phyloP scores from a whole-genome alignment of 2,113 vertebrate species.

The Alexandromys fortis region DNA sequence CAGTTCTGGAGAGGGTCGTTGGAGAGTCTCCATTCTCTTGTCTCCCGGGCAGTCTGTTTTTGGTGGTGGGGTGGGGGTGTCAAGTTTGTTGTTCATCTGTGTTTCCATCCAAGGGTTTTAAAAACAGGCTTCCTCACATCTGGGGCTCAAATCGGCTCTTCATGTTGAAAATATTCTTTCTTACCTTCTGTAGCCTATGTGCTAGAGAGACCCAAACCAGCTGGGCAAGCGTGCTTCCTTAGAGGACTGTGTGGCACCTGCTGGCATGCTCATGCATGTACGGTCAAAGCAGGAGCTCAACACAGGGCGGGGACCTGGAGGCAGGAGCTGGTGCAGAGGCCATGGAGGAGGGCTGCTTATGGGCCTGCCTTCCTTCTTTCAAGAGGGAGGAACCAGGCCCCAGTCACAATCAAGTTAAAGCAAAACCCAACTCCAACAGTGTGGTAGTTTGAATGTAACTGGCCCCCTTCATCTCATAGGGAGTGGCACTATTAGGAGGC shows the following conservation, averaged over 20 bases:
- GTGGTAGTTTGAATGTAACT: too few species aligned
- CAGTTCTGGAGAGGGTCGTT: not conserved
- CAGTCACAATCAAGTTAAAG: too few species aligned
- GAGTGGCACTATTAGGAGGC: too few species aligned
- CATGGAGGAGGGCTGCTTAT: too few species aligned
- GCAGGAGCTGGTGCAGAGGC: too few species aligned
- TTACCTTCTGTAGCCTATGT: not conserved
- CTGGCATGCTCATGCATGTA: not conserved
- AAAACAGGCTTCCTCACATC: conserved; percentile 1
- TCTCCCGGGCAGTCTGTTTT: not conserved
- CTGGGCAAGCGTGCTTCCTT: not conserved
- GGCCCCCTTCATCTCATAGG: too few species aligned
- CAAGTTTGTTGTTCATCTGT: not conserved
- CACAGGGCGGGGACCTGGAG: too few species aligned
- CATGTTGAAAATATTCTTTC: conserved; percentile 31
- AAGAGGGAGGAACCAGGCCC: too few species aligned
- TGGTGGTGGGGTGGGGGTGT: not conserved
- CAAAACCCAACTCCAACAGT: too few species aligned
- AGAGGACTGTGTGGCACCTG: not conserved
- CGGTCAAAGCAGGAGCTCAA: too few species aligned
- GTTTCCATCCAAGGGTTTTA: conserved; percentile 20
- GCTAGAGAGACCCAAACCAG: not conserved
- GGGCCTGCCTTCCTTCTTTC: too few species aligned
- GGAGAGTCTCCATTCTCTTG: not conserved
- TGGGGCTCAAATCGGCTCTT: not conserved